These are phyloP conservation scores for Enteromius paludinosus DNA, from an alignment of 2,797 vertebrate genomes.

Conservation along the genomic window DNA sequence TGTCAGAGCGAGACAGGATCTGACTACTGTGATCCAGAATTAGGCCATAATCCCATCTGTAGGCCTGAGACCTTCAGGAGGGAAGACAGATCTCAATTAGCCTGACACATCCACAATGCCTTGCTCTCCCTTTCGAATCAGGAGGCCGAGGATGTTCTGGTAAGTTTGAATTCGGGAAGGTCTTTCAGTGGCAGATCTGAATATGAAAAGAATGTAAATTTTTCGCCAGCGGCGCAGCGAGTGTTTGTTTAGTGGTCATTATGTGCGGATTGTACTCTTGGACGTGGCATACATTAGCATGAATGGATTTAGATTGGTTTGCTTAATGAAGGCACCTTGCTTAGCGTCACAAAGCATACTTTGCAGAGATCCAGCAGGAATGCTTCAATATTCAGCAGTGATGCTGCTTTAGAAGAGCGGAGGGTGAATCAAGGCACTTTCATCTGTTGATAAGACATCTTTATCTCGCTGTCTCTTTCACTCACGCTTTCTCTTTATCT, in stretches of 20 bases:
- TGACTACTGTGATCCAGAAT: constrained; percentile 17
- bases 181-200: constrained; percentile 35
- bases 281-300: constrained; percentile 33
- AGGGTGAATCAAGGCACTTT: background rate
- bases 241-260: constrained; percentile 38
- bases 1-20: constrained; percentile 16
- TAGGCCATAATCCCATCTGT: constrained; percentile 18
- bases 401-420: background rate
- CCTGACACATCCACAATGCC: constrained; percentile 67
- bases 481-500: background rate
- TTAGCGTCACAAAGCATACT: constrained; percentile 24
- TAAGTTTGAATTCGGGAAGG: constrained; percentile 65
- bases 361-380: constrained; percentile 1
- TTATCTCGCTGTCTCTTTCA: constrained; percentile 20
- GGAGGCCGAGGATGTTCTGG: constrained; percentile 74
- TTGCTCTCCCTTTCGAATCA: constrained; percentile 75
- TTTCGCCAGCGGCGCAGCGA: background rate
- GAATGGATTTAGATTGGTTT: constrained; percentile 39
- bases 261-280: constrained; percentile 1
- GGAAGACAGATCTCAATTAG: constrained; percentile 19
- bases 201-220: constrained; percentile 34
- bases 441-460: constrained; percentile 17
- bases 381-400: constrained; percentile 19
- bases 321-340: constrained; percentile 23
- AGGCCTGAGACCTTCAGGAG: constrained; percentile 17